A percentile compares a stretch with the other conserved stretches of the same genome.
Conservation (phyloP, 1,140 invertebrate genomes). For the Cydia splendana region DNA sequence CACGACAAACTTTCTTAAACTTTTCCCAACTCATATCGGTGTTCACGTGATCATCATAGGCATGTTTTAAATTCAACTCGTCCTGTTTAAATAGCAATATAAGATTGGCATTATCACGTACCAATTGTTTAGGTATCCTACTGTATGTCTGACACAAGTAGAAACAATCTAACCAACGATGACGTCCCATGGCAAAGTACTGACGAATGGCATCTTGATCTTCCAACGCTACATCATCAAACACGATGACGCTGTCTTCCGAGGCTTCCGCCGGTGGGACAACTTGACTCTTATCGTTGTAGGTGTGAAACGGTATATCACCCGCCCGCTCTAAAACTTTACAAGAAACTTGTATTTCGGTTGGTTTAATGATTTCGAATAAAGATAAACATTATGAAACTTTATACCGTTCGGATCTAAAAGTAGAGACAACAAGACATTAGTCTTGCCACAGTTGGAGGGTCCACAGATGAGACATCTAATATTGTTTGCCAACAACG, state of each 20-base stretch:
- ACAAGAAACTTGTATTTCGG: neutral
- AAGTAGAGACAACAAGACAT: neutral
- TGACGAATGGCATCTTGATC: slow-evolving; percentile 55
- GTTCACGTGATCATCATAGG: slow-evolving; percentile 64
- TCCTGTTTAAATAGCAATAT: slow-evolving; percentile 67
- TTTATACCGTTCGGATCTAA: neutral
- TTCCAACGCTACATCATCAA: slow-evolving; percentile 64
- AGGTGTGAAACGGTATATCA: neutral
- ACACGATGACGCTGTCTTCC: slow-evolving; percentile 42
- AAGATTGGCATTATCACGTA: slow-evolving; percentile 66
- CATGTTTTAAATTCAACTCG: slow-evolving; percentile 63
- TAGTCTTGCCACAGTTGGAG: slow-evolving; percentile 1
- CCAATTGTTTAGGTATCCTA: slow-evolving; percentile 64
- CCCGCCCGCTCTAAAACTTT: slow-evolving; percentile 8
- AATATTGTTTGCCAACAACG: neutral
- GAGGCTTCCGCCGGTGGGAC: neutral
- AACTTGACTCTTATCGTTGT: neutral
- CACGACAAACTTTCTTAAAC: slow-evolving; percentile 49
- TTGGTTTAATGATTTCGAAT: slow-evolving; percentile 27
- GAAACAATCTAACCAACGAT: slow-evolving; percentile 63
- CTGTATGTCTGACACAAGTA: slow-evolving; percentile 66
- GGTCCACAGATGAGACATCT: slow-evolving; percentile 17
- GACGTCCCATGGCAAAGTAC: slow-evolving; percentile 65
- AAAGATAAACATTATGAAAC: slow-evolving; percentile 4
- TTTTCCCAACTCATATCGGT: slow-evolving; percentile 49